These are phyloP conservation scores for Athripsodes cinereus DNA, from an alignment of 2,888 invertebrate genomes.

Conservation along the genomic window DNA sequence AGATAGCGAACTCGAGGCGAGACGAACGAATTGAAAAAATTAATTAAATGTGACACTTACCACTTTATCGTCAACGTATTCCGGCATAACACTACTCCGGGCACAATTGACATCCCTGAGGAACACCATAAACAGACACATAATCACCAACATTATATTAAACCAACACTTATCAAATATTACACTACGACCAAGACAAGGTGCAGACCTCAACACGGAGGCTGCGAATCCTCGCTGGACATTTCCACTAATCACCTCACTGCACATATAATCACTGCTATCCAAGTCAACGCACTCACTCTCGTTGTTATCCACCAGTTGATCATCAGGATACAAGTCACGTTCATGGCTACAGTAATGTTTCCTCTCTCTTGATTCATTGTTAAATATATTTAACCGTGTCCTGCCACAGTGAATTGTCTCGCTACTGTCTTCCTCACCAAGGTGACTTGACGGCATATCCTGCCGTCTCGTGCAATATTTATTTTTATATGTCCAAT, in stretches of 20 bases:
- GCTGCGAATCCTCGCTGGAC: constrained; percentile 2
- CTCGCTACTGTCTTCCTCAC: background rate
- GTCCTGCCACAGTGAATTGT: constrained; percentile 1
- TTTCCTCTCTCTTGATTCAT: constrained; percentile 7
- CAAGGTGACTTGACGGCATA: background rate
- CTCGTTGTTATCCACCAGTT: background rate
- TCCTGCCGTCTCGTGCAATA: background rate
- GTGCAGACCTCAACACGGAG: constrained; percentile 6
- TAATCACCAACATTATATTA: background rate
- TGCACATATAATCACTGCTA: background rate
- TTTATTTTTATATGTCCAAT: background rate
- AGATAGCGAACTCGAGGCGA: background rate
- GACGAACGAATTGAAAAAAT: background rate
- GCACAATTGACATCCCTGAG: constrained; percentile 5
- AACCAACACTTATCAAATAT: constrained; percentile 1
- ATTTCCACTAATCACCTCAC: constrained; percentile 5
- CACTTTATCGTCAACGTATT: constrained; percentile 12
- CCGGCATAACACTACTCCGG: background rate
- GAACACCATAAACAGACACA: background rate
- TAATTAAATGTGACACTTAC: constrained; percentile 3
- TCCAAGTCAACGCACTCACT: constrained; percentile 6
- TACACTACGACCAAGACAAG: background rate
- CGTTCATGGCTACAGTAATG: constrained; percentile 6
- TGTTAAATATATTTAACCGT: constrained; percentile 3
- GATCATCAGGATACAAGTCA: constrained; percentile 1